phyloP scores from a whole-genome alignment of 2,888 invertebrate species.

The Achlya flavicornis region DNA sequence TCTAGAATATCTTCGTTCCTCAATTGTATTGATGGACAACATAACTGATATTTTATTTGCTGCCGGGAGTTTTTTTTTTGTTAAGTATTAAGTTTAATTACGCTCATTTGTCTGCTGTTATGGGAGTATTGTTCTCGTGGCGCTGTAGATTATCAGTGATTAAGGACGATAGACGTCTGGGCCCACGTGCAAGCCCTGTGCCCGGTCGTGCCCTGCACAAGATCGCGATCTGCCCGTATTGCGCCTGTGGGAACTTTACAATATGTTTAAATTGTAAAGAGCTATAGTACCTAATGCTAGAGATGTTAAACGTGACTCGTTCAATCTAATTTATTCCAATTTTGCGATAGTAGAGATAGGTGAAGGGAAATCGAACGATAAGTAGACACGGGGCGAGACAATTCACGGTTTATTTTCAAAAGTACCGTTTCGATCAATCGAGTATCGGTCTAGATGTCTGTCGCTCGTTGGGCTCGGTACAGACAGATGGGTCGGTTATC shows the following conservation, averaged over 20 bases:
- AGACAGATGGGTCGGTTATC: conserved; percentile 60
- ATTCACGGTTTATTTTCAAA: conserved; percentile 48
- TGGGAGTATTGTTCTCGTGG: conserved; percentile 68
- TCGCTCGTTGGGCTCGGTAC: conserved; percentile 53
- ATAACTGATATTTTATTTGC: conserved; percentile 13
- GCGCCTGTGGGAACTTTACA: conserved; percentile 63
- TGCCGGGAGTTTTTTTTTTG: too few relatives aligned
- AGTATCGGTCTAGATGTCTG: conserved; percentile 58
- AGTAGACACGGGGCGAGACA: conserved; percentile 51
- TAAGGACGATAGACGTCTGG: conserved; percentile 62
- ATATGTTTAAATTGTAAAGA: conserved; percentile 27
- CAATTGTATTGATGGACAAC: conserved; percentile 24
- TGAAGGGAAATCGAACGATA: conserved; percentile 39
- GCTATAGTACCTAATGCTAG: conserved; percentile 24
- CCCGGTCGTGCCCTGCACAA: conserved; percentile 67
- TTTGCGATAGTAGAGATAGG: conserved; percentile 25
- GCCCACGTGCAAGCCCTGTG: conserved; percentile 65
- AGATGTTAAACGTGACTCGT: conserved; percentile 39
- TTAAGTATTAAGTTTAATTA: conserved; percentile 71
- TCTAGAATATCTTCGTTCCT: conserved; percentile 12
- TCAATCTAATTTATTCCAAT: conserved; percentile 40
- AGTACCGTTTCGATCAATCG: conserved; percentile 56
- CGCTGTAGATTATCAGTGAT: conserved; percentile 66
- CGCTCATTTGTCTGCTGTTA: conserved; percentile 63
- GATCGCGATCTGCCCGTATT: conserved; percentile 67